Base-by-base conservation (phyloP, 2,888 invertebrate species). In the Coecobrya sp. region DNA sequence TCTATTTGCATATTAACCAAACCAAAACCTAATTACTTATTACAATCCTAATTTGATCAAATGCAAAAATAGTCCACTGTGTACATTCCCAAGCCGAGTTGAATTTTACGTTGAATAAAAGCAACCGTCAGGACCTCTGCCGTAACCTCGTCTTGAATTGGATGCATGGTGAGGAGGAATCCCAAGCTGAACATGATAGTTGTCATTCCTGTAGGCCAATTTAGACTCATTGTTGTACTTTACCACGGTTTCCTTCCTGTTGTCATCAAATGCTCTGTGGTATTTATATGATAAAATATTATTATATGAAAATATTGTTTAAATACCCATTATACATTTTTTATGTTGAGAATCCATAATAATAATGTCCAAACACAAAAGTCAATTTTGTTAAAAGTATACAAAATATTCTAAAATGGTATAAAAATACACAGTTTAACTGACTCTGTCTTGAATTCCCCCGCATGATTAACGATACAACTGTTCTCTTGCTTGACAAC, bases 81-180 rank as follows among this genome's bases (percentile, higher is more conserved):
- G n/a, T n/a, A n/a, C n/a, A n/a, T n/a, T n/a, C 36, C 36, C 36
- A 36, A 36, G 36, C 36, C 36, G 7, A 36, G 2, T 36, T 36
- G 36, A 81, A 55, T 62, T 49, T 84, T 22, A 90, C 8, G 87
- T 22, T 19, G 91, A 73, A 86, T 93, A 93, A 62, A 94, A 94
- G 27, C 76, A 30, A 0, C 94, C 94, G 85, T 93, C 94, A 2
- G 82, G 81, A 52, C 93, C 92, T 25, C 94, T 27, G 22, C 93
- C 93, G 25, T 89, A 94, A 7, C 94, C 94, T 52, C 93, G 73
- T 86, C 93, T 93, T 5, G 92, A 94, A 27, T 86, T 92, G 1
- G 91, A 90, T 1, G 90, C 65, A 59, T 94, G 93, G 42, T 90
- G 62, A n/a, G 92, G 84, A 25, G 87, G 45, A 36, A 94, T 85